Conservation (phyloP, 2,797 vertebrate genomes). For the Gobionotothen gibberifrons region DNA sequence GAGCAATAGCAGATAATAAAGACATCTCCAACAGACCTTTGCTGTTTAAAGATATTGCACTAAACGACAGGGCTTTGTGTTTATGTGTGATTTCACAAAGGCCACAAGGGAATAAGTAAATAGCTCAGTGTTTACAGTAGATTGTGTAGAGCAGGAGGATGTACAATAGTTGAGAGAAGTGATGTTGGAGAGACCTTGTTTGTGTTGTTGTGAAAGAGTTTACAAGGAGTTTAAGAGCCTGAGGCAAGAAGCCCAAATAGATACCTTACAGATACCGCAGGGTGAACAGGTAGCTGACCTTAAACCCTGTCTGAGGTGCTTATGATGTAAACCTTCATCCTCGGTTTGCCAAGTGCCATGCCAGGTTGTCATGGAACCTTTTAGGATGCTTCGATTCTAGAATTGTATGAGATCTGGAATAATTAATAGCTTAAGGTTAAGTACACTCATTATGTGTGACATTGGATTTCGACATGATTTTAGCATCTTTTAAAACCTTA, state of each 20-base stretch:
- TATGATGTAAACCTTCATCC: slow-evolving; percentile 3
- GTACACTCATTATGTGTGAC: neutral
- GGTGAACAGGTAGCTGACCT: slow-evolving; percentile 6
- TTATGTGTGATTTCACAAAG: slow-evolving; percentile 21
- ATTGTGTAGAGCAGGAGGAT: neutral
- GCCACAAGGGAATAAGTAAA: slow-evolving; percentile 18
- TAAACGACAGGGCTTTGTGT: neutral
- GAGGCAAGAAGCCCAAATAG: slow-evolving; percentile 18
- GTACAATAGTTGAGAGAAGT: slow-evolving; percentile 9
- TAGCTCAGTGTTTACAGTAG: neutral
- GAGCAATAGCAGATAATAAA: neutral
- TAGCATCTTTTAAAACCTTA: neutral
- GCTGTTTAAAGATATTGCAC: neutral
- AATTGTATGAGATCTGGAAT: no score
- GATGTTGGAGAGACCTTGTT: slow-evolving; percentile 23
- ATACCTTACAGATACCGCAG: slow-evolving; percentile 22
- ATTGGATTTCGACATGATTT: neutral
- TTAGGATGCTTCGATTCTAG: no score
- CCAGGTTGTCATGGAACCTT: no score
- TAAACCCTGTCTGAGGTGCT: slow-evolving; percentile 2
- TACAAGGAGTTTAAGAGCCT: slow-evolving; percentile 39
- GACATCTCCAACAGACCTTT: neutral
- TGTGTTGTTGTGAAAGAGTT: slow-evolving; percentile 31
- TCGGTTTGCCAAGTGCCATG: neutral
- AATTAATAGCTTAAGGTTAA: neutral